These are phyloP conservation scores for Pantherophis alleghaniensis DNA, from an alignment of 2,797 vertebrate species.

Conservation along the genomic window DNA sequence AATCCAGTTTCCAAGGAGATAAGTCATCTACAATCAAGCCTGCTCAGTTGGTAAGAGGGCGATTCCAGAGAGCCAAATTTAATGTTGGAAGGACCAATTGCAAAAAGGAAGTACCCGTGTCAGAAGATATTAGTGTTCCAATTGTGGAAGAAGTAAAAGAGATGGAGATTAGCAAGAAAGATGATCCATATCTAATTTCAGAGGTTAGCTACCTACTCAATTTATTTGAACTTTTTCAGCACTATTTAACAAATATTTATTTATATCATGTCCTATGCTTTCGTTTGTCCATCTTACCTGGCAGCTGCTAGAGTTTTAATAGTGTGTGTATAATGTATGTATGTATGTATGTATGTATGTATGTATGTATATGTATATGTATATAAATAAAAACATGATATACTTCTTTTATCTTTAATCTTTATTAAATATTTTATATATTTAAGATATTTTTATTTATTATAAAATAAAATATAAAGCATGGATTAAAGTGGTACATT, in stretches of 20 bases:
- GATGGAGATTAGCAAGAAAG: conserved; percentile 23
- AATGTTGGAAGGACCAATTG: conserved; percentile 60
- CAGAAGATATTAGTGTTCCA: conserved; percentile 27
- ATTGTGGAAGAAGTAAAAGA: conserved; percentile 23
- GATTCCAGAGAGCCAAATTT: conserved; percentile 64
- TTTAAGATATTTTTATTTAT: background rate
- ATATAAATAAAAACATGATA: background rate
- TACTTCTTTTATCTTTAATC: background rate
- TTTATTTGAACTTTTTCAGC: background rate
- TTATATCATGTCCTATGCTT: background rate
- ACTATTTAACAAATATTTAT: background rate
- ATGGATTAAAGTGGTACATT: background rate
- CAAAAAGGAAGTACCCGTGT: conserved; percentile 45
- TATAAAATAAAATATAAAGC: background rate
- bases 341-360: background rate
- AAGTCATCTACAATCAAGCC: conserved; percentile 34
- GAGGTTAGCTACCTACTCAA: conserved; percentile 57
- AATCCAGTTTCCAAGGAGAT: conserved; percentile 34
- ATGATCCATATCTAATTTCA: conserved; percentile 21
- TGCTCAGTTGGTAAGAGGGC: conserved; percentile 62
- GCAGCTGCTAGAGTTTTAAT: background rate
- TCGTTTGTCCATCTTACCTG: background rate
- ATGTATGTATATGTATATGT: no score
- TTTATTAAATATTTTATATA: background rate
- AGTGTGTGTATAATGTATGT: background rate